A percentile compares a stretch with the other conserved stretches of the same genome.
phyloP scores from a whole-genome alignment of 2,113 vertebrate species.

The Silurus meridionalis region DNA sequence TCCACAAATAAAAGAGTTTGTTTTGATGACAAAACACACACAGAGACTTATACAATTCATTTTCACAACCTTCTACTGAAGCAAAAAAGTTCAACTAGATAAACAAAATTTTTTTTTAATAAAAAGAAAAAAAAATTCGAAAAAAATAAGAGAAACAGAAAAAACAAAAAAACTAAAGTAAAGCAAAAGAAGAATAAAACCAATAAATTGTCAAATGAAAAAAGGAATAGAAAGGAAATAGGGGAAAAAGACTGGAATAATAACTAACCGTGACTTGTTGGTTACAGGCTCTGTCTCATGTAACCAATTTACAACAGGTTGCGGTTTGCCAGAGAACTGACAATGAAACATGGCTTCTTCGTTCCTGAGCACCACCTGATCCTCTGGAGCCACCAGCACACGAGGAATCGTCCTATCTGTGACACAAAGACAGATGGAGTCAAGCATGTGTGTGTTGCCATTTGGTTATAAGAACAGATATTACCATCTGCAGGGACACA shows the following conservation, averaged over 20 bases:
- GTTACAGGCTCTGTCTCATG: constrained; percentile 79
- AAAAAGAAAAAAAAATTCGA: not conserved
- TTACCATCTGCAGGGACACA: not conserved
- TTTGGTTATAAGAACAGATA: constrained; percentile 12
- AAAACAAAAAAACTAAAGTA: not conserved
- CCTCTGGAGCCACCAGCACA: constrained; percentile 78
- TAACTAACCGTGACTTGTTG: constrained; percentile 86
- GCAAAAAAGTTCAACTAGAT: not conserved
- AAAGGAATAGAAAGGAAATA: not conserved
- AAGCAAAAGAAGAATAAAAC: not conserved
- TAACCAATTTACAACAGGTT: constrained; percentile 84
- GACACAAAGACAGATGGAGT: constrained; percentile 28
- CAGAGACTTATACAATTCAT: not conserved
- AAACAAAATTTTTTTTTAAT: not conserved
- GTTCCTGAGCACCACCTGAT: constrained; percentile 85
- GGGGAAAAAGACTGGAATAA: not conserved
- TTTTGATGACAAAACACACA: not conserved
- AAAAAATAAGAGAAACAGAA: not conserved
- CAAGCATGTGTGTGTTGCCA: not conserved
- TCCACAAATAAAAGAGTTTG: not conserved
- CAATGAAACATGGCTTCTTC: constrained; percentile 93
- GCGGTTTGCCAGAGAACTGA: constrained; percentile 86
- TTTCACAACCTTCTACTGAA: not conserved
- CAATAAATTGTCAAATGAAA: not conserved
- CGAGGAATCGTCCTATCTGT: constrained; percentile 68